Evolutionary conservation across 2,113 vertebrate genomes (phyloP).

Genomic region (Actenoides hombroni): DNA sequence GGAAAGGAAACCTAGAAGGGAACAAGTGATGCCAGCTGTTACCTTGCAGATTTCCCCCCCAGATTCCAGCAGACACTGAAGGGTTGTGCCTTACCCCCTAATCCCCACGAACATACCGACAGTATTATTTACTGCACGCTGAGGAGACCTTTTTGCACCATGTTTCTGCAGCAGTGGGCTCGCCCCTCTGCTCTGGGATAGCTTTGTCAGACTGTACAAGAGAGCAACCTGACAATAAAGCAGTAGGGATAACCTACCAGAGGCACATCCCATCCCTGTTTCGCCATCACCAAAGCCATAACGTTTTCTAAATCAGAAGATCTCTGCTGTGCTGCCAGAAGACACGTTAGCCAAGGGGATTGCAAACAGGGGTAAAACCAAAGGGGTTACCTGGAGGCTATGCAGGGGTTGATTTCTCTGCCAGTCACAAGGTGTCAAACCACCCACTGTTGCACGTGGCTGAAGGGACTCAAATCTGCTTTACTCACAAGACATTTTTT

Average conservation of each 20-base stretch:
- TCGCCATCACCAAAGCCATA: background rate
- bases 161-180: background rate
- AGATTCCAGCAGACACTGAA: background rate
- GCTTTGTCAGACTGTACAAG: background rate
- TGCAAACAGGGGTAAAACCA: background rate
- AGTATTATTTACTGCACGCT: background rate
- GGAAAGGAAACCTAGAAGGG: conserved; percentile 19
- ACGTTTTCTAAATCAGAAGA: background rate
- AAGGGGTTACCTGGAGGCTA: background rate
- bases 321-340: conserved; percentile 19
- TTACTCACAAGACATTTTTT: background rate
- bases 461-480: background rate
- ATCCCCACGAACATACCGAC: background rate
- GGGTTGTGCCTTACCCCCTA: background rate
- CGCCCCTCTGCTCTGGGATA: background rate
- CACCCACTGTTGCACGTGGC: background rate
- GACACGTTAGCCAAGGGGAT: background rate
- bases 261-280: background rate
- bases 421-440: background rate
- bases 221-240: background rate
- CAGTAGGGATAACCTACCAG: background rate
- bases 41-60: background rate
- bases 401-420: background rate
- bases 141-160: background rate
- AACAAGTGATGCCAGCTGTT: conserved; percentile 14